phyloP scores from a whole-genome alignment of 2,888 invertebrate species.

The Adelognathus sp. region DNA sequence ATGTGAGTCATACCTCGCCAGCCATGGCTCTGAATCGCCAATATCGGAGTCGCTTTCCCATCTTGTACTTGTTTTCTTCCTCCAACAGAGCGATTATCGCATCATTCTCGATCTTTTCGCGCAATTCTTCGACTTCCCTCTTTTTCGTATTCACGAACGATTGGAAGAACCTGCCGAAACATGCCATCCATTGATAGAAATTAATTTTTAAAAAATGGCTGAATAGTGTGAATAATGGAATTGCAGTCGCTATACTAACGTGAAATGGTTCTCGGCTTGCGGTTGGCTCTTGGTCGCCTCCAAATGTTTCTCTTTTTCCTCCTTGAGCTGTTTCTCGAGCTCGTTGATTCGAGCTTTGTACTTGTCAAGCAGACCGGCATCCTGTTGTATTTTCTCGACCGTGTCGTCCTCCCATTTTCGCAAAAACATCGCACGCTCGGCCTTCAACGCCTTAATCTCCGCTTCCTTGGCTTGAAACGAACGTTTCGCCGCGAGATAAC shows the following conservation, averaged over 20 bases:
- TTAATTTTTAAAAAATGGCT: not conserved
- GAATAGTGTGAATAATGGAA: not conserved
- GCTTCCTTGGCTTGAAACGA: conserved; percentile 62
- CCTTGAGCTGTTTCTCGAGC: conserved; percentile 69
- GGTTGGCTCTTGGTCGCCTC: conserved; percentile 36
- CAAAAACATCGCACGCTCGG: conserved; percentile 64
- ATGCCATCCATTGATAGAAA: not conserved
- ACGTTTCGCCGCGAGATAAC: conserved; percentile 68
- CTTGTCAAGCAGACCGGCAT: conserved; percentile 65
- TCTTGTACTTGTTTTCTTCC: conserved; percentile 65
- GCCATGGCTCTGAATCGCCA: conserved; percentile 68
- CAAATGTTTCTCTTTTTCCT: conserved; percentile 61
- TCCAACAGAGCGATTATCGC: conserved; percentile 66
- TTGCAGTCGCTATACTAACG: conserved; percentile 34
- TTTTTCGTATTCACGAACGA: conserved; percentile 64
- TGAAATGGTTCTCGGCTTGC: conserved; percentile 27
- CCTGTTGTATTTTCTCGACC: conserved; percentile 61
- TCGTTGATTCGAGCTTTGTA: conserved; percentile 70
- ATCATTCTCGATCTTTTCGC: conserved; percentile 67
- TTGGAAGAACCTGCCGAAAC: conserved; percentile 70
- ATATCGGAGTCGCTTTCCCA: conserved; percentile 63
- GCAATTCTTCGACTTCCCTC: conserved; percentile 69
- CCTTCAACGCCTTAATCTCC: conserved; percentile 67
- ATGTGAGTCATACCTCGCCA: conserved; percentile 64
- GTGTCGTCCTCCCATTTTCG: conserved; percentile 68